Evolutionary conservation across 92 coral and sea anemone species (phyloP), one percentile per base, ranked within the genome.

Genomic region (Micromussa lordhowensis): DNA sequence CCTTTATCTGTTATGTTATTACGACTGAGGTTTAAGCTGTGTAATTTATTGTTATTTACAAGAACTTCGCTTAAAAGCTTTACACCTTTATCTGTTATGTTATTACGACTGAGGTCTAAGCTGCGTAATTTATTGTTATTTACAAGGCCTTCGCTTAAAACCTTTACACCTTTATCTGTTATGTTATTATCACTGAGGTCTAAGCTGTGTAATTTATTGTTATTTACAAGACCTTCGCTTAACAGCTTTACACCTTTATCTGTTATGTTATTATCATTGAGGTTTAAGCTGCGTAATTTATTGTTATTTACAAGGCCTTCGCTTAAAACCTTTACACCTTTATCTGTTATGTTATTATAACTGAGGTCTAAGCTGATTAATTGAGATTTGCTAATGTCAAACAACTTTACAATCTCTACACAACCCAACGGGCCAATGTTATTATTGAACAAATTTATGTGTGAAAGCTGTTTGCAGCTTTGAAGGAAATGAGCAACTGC

Each of bases 361-460:
- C 32, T 0, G 70, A 64, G 31, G 71, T 28, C 12, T 66, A 66
- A 66, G 71, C 34, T 1, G 0, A 11, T 26, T 78, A 78, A 40
- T 78, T 58, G 58, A 21, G 70, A 26, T 0, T 32, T 58, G 31
- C n/a, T 30, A 55, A 24, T 55, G 30, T 4, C 19, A 79, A 79
- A 19, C 36, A 64, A 38, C 35, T 63, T 38, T 21, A 0, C 15
- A 24, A 81, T n/a, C 48, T 81, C 75, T 81, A 11, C 63, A 61
- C 74, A 64, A 38, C 85, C 85, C 61, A 81, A 40, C 5, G 57
- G 5, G 11, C 85, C 85, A 81, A 81, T 26, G 16, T 64, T 10
- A 49, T 81, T 81, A 3, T 0, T 0, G 15, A 1, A 1, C 54
- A 81, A 81, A 81, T 15, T 13, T 9, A 81, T 61, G 54, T 0